A percentile compares a stretch with the other conserved stretches of the same genome.
phyloP scores from a whole-genome alignment of 2,888 invertebrate genomes.

The Dicycla oo region DNA sequence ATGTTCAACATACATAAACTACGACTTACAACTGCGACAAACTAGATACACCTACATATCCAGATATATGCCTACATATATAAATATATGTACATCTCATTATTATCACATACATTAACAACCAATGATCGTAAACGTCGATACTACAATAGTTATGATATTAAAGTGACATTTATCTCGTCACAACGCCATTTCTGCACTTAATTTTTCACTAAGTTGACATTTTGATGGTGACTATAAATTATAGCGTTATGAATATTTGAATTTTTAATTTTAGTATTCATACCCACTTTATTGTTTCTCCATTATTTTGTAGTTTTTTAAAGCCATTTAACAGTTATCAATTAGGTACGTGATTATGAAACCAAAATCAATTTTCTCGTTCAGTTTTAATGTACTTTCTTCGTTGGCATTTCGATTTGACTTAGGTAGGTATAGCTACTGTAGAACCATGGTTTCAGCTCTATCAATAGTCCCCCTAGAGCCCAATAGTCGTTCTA shows the following conservation, averaged over 20 bases:
- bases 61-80: not conserved
- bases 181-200: conserved; percentile 41
- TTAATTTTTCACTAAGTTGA: conserved; percentile 28
- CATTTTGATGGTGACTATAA: conserved; percentile 36
- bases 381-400: not conserved
- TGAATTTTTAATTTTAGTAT: not conserved
- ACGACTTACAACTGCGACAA: not conserved
- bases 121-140: conserved; percentile 44
- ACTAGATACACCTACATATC: not conserved
- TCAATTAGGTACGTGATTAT: not conserved
- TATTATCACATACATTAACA: conserved; percentile 37
- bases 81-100: conserved; percentile 43
- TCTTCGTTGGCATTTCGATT: not conserved
- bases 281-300: not conserved
- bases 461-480: not conserved
- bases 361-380: not conserved
- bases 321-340: too few species aligned
- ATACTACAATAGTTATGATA: conserved; percentile 33
- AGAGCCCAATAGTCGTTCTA: not conserved
- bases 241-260: conserved; percentile 12
- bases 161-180: conserved; percentile 39
- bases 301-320: not conserved
- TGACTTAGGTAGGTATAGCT: not conserved
- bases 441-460: not conserved
- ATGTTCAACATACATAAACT: conserved; percentile 1